Conservation (phyloP, 2,888 invertebrate species). For the Eristalis tenax region DNA sequence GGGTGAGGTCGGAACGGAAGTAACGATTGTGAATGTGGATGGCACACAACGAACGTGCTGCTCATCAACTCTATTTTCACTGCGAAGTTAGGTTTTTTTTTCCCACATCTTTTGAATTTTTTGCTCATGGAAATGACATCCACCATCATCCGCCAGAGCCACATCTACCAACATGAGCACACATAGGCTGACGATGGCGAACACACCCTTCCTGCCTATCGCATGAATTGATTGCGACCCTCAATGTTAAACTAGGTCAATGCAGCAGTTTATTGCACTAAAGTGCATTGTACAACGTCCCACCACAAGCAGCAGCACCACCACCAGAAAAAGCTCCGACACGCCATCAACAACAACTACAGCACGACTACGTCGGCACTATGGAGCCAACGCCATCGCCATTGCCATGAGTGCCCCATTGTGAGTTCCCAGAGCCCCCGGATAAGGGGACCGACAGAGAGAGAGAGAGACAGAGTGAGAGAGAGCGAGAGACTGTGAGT, state of each 20-base stretch:
- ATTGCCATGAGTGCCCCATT: constrained; percentile 29
- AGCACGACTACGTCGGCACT: constrained; percentile 40
- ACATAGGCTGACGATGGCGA: background rate
- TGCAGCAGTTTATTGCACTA: constrained; percentile 77
- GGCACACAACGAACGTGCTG: background rate
- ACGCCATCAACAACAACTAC: constrained; percentile 22
- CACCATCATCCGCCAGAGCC: background rate
- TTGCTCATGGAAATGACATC: background rate
- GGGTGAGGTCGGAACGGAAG: background rate
- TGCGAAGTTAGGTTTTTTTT: background rate
- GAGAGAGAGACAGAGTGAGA: background rate
- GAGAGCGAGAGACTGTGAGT: too few relatives aligned
- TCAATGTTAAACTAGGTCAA: constrained; percentile 76
- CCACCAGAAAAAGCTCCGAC: constrained; percentile 53
- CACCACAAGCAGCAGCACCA: background rate
- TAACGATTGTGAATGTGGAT: background rate
- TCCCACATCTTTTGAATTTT: background rate
- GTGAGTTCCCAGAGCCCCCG: constrained; percentile 13
- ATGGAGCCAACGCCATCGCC: constrained; percentile 47
- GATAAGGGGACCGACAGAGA: background rate
- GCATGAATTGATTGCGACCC: constrained; percentile 75
- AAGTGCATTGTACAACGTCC: constrained; percentile 65
- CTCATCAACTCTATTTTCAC: background rate
- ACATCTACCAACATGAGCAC: background rate
- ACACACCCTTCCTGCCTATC: constrained; percentile 17